These are phyloP conservation scores for Tiliqua scincoides DNA, from an alignment of 2,113 vertebrate species.

Conservation along the genomic window DNA sequence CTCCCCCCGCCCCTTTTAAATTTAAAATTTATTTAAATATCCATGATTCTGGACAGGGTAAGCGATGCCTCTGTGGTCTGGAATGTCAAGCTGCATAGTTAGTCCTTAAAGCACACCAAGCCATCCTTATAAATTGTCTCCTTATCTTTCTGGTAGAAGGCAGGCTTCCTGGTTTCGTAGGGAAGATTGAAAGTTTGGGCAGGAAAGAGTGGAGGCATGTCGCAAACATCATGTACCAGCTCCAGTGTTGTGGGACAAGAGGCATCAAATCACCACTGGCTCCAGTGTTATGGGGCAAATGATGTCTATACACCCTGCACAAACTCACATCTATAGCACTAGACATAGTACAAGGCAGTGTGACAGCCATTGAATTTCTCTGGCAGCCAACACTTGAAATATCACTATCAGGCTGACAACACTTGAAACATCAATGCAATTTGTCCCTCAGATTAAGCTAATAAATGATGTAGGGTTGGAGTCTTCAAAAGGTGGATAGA, in stretches of 20 bases:
- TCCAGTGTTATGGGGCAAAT: too few relatives aligned
- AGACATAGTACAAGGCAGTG: too few relatives aligned
- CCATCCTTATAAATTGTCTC: constrained; percentile 62
- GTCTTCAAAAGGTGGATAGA: too few relatives aligned
- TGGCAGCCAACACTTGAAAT: too few relatives aligned
- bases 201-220: constrained; percentile 22
- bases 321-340: too few relatives aligned
- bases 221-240: accelerated
- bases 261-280: background rate
- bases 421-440: too few relatives aligned
- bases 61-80: constrained; percentile 69
- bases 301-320: too few relatives aligned
- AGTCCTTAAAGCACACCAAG: constrained; percentile 60
- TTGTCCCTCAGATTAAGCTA: too few relatives aligned
- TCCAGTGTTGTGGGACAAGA: background rate
- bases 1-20: constrained; percentile 17
- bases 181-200: constrained; percentile 41
- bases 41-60: constrained; percentile 61
- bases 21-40: constrained; percentile 65
- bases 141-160: constrained; percentile 62
- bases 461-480: too few relatives aligned
- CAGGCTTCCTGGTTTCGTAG: constrained; percentile 59
- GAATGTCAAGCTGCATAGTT: constrained; percentile 63
- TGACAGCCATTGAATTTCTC: too few relatives aligned
- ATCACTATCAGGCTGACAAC: too few relatives aligned